Evolutionary conservation across 1,140 invertebrate genomes (phyloP), one percentile per base, ranked within the genome.

Genomic region (Oryctes rhinoceros): DNA sequence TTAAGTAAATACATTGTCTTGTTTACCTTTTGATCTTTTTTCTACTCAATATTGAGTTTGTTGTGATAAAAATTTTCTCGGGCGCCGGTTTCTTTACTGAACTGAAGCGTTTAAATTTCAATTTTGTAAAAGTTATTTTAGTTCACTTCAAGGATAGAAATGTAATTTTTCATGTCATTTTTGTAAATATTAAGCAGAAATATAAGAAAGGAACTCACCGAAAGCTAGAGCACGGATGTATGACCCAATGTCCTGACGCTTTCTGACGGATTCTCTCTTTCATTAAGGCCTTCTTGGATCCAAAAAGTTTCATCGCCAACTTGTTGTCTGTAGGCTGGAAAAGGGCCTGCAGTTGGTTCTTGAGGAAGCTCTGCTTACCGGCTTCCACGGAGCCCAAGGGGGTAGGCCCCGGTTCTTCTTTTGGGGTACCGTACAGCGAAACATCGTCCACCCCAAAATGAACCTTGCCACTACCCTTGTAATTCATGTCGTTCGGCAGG

Each of bases 251-350:
- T 84, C 96, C 96, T 81, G 95, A 94, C 86, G 95, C 95, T 89
- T 97, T 97, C 91, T 97, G 96, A 88, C 96, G 90, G 89, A 97
- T 96, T 86, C 96, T 90, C 91, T 98, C 96, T 89, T 97, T 97
- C 95, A 98, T 97, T 81, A 97, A 92, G 49, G 96, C 96, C 90
- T 98, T 98, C 89, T 97, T 97, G 86, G 95, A 96, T 86, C 96
- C 96, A 91, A 97, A 98, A 81, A 98, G 92, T 89, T 98, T 98
- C 96, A 98, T 98, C 83, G 96, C 96, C 88, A 98, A 91, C 90
- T 97, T 97, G 92, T 98, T 98, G 91, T 97, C 96, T 82, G 96
- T 97, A 82, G 96, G 96, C 89, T 98, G 96, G 91, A 98, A 98
- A 85, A 97, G 93, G 84, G 96, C 95, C 91, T 97, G 96, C 86